Evolutionary conservation across 92 coral and sea anemone species (phyloP).

Genomic region (Paragorgia papillata): DNA sequence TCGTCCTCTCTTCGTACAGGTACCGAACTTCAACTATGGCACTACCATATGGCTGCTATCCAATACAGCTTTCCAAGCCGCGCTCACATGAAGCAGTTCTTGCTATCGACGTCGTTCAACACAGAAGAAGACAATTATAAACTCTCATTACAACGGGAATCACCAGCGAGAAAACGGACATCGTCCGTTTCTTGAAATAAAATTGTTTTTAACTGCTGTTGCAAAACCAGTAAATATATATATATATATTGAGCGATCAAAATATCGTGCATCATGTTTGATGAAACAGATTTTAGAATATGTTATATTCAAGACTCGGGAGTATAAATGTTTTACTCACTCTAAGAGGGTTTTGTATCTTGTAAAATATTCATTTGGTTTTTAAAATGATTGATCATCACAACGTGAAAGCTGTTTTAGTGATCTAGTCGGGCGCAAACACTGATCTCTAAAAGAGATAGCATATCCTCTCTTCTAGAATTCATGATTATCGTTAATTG

Average conservation of each 20-base stretch:
- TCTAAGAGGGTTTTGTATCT: slow-evolving; percentile 17
- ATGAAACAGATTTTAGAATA: slow-evolving; percentile 13
- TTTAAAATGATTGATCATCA: slow-evolving; percentile 4
- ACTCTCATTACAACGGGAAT: slow-evolving; percentile 86
- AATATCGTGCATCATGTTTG: slow-evolving; percentile 35
- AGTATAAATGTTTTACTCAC: slow-evolving; percentile 13
- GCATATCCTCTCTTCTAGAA: no score
- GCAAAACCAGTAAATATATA: background rate
- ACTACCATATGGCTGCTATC: slow-evolving; percentile 84
- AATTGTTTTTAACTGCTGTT: background rate
- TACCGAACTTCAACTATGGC: slow-evolving; percentile 83
- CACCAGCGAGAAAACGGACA: slow-evolving; percentile 54
- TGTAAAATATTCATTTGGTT: slow-evolving; percentile 25
- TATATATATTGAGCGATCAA: background rate
- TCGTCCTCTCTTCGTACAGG: slow-evolving; percentile 67
- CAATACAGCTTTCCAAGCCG: slow-evolving; percentile 86
- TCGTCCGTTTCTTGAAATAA: slow-evolving; percentile 13
- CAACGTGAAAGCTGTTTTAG: no score
- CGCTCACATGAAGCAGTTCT: slow-evolving; percentile 66
- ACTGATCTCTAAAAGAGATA: no score
- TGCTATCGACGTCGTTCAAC: slow-evolving; percentile 86
- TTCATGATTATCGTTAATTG: no score
- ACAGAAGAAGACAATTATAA: slow-evolving; percentile 97
- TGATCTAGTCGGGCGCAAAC: no score
- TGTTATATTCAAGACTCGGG: background rate